These are phyloP conservation scores for Drosophila varians DNA, from an alignment of 1,140 invertebrate genomes.

Conservation along the genomic window DNA sequence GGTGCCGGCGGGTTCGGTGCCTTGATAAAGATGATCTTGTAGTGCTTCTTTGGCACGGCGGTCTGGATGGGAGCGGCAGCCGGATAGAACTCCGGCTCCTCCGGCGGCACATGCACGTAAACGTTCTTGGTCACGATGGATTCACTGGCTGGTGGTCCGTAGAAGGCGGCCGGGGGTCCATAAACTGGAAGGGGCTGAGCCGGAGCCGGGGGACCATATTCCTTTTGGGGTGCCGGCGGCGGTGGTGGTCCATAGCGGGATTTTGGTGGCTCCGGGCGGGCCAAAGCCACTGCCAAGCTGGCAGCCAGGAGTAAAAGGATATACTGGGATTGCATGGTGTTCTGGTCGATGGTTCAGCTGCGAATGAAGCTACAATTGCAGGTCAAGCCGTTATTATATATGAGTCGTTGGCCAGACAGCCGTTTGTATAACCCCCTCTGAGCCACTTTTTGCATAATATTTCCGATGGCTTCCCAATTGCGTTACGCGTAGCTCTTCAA, in stretches of 20 bases:
- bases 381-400: conserved; percentile 63
- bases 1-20: conserved; percentile 89
- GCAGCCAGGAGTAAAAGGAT: conserved; percentile 49
- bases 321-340: conserved; percentile 52
- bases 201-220: conserved; percentile 78
- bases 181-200: conserved; percentile 70
- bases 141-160: conserved; percentile 73
- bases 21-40: conserved; percentile 95
- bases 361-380: conserved; percentile 64
- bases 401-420: conserved; percentile 5
- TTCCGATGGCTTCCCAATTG: conserved; percentile 64
- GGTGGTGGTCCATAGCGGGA: conserved; percentile 72
- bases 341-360: conserved; percentile 35
- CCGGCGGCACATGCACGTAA: conserved; percentile 90
- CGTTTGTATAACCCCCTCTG: conserved; percentile 49
- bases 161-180: conserved; percentile 74
- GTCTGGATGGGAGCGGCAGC: conserved; percentile 70
- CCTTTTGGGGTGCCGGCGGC: conserved; percentile 65
- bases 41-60: conserved; percentile 89
- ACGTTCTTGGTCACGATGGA: conserved; percentile 89
- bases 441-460: conserved; percentile 70
- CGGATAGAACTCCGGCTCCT: conserved; percentile 85
- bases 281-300: conserved; percentile 60
- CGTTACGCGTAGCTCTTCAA: conserved; percentile 49
- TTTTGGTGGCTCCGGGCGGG: conserved; percentile 76